Percentiles rank a stretch among this genome's conserved stretches.
Evolutionary conservation across 1,140 invertebrate species (phyloP).

Genomic region (Anastrepha obliqua): DNA sequence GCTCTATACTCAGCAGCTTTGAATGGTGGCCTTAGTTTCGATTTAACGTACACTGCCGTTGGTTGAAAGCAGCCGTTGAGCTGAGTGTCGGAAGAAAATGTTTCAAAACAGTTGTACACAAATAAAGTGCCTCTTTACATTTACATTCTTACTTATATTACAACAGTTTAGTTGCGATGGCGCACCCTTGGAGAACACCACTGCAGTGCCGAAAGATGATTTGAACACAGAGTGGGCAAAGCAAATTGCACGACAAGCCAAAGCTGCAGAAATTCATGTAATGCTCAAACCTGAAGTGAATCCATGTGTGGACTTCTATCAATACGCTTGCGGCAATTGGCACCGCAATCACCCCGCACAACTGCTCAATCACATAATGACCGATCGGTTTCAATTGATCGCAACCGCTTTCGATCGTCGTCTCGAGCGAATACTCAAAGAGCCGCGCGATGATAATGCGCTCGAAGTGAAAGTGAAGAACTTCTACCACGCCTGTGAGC

Average conservation of each 20-base stretch:
- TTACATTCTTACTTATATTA: neutral
- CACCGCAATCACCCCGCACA: constrained; percentile 69
- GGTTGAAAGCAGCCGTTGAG: neutral
- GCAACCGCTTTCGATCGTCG: constrained; percentile 62
- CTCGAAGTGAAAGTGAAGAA: constrained; percentile 63
- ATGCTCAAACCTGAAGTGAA: constrained; percentile 75
- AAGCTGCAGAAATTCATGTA: constrained; percentile 64
- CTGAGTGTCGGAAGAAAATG: neutral
- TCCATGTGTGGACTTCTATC: constrained; percentile 80
- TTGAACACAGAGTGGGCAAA: constrained; percentile 61
- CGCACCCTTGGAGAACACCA: neutral
- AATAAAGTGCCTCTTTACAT: neutral
- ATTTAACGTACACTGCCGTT: neutral
- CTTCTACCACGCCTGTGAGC: constrained; percentile 63
- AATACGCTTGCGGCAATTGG: constrained; percentile 82
- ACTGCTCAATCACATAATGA: constrained; percentile 58
- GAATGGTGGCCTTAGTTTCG: constrained; percentile 3
- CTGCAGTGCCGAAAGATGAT: constrained; percentile 57
- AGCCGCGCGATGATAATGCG: constrained; percentile 52
- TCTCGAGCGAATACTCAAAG: constrained; percentile 57
- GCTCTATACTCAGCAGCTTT: neutral
- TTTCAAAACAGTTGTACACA: neutral
- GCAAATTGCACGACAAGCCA: constrained; percentile 61
- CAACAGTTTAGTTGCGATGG: neutral
- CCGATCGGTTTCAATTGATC: constrained; percentile 63